Conservation (phyloP, 1,140 invertebrate species). For the Drosophila ficusphila region DNA sequence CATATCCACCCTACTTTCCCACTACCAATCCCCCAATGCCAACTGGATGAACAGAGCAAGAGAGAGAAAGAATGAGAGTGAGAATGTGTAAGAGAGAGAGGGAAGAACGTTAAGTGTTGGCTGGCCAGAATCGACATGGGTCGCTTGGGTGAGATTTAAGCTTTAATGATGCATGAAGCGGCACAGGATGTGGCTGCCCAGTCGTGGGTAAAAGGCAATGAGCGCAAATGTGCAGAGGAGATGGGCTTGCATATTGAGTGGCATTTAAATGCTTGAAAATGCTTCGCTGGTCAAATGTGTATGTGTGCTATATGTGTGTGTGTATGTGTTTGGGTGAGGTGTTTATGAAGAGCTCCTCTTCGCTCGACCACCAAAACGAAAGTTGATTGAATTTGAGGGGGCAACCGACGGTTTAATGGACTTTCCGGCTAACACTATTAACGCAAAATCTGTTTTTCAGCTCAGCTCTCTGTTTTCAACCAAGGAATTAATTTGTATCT, state of each 20-base stretch:
- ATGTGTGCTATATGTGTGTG: too few species aligned
- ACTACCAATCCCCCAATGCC: slow-evolving; percentile 1
- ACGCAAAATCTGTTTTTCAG: slow-evolving; percentile 15
- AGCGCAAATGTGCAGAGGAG: slow-evolving; percentile 73
- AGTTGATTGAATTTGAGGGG: slow-evolving; percentile 41
- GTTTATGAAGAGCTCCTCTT: slow-evolving; percentile 63
- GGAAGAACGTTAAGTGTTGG: slow-evolving; percentile 72
- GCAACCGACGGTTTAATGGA: slow-evolving; percentile 13
- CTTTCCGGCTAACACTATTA: slow-evolving; percentile 12
- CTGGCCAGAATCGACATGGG: slow-evolving; percentile 73
- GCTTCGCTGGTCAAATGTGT: slow-evolving; percentile 49
- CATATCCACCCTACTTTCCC: slow-evolving; percentile 17
- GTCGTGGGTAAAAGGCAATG: slow-evolving; percentile 82
- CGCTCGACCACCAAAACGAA: slow-evolving; percentile 38
- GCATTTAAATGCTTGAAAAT: slow-evolving; percentile 80
- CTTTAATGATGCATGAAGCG: slow-evolving; percentile 83
- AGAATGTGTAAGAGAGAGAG: slow-evolving; percentile 1
- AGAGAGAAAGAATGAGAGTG: slow-evolving; percentile 10
- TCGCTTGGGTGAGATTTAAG: slow-evolving; percentile 81
- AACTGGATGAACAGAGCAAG: slow-evolving; percentile 22
- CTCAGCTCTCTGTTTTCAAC: background rate
- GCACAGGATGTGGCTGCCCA: slow-evolving; percentile 81
- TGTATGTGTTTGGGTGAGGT: slow-evolving; percentile 71
- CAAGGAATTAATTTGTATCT: slow-evolving; percentile 8
- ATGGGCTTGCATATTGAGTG: slow-evolving; percentile 79